Base-by-base conservation (phyloP, 2,888 invertebrate species). In the Mythimna pallens region DNA sequence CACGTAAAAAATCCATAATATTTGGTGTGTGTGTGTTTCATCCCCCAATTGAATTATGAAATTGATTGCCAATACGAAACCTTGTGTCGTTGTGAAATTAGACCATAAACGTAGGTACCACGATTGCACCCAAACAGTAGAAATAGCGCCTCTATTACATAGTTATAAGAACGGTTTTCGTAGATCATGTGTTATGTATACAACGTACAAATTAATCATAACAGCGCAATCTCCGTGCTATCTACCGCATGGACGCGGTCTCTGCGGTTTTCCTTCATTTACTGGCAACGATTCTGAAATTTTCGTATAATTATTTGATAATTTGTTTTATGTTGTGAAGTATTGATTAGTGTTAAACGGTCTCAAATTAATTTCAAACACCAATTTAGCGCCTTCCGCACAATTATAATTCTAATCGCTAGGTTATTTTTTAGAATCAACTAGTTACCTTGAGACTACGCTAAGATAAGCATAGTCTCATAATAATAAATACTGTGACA, bases 211-310 rank as follows among this genome's bases (percentile, higher is more conserved):
- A 77, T 81, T 58, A 81, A 78, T 81, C 65, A 84, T 59, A 55
- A 62, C 52, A n/a, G 68, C 10, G 73, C 74, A 83, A 83, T 81
- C 70, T 74, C 83, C 70, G 65, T 25, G 59, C 54, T 40, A 75
- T 65, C 67, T 59, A 55, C 43, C 43, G 14, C 30, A 71, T 74
- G 74, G 68, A 62, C n/a, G 73, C 54, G 67, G 66, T 61, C 20
- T 54, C 30, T 78, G 84, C 40, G 84, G 84, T 86, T 64, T 36
- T 17, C 43, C 64, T 61, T 58, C 54, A 73, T 78, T 75, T 74
- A 64, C 22, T n/a, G n/a, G n/a, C 20, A 55, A 70, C 50, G 47
- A 72, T 62, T 81, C 66, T 65, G 57, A 61, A 69, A 40, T 9
- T 30, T 34, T 22, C 1, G 1, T 57, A 57, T 36, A 17, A 30